Base-by-base conservation (phyloP, 2,113 vertebrate species). In the Porphyrio hochstetteri region DNA sequence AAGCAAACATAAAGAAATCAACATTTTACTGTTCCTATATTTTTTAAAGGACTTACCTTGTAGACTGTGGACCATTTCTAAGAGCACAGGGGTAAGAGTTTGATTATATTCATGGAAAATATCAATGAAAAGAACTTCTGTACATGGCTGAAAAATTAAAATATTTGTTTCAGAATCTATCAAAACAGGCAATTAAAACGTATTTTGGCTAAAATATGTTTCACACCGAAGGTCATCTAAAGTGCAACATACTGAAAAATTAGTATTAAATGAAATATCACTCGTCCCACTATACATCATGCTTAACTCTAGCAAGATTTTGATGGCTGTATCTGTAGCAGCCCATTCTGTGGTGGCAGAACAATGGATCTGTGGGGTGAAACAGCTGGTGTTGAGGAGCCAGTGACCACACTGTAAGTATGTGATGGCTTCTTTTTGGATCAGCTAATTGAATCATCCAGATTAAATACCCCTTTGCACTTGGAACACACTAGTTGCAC, bases 81-180 rank as follows among this genome's bases (percentile, higher is more conserved):
- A 97, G 65, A 99, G 98, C 87, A 99, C 99, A 21, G 99, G 99
- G 25, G 98, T 99, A 96, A 99, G 98, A 25, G 98, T 99, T 92
- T 99, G 99, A 97, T 99, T 99, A 98, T 99, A 99, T 97, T 98
- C 99, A 97, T 99, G 99, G 97, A 99, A 99, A 96, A 99, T 98
- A 97, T 99, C 99, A 97, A 99, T 98, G 97, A 99, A 99, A 85
- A 99, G 97, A n/a, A 99, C 99, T 98, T 99, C 99, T 3, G 99
- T 99, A 89, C 99, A 99, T 5, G 99, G 99, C 99, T 99, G 94
- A 77, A 97, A 52, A 90, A 55, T 36, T 85, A 78, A 92, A 56
- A 91, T 50, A 88, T 35, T 6, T 65, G 10, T 2, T 93, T 87
- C 50, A 95, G 60, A 95, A 65, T 29, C 48, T 67, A 70, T 40